Conservation (phyloP, 2,888 invertebrate species). For the Clivina fossor region DNA sequence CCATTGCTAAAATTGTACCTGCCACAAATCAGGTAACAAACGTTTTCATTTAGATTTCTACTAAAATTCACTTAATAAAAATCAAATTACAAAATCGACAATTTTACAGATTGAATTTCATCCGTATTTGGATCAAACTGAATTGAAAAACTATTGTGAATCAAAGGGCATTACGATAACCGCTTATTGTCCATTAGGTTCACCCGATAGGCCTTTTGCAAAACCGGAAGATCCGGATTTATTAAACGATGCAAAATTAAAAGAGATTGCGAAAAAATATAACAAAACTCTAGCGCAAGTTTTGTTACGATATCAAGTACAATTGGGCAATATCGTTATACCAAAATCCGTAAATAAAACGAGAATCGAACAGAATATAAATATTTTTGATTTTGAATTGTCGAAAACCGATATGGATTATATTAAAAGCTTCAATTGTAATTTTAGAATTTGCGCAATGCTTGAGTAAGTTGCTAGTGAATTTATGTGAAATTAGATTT, state of each 20-base stretch:
- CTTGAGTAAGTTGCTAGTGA: constrained; percentile 57
- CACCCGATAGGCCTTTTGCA: constrained; percentile 82
- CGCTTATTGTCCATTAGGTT: constrained; percentile 84
- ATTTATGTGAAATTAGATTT: too few species aligned
- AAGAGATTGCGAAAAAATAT: constrained; percentile 62
- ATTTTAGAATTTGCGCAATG: constrained; percentile 68
- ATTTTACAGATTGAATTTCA: constrained; percentile 75
- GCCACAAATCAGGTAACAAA: constrained; percentile 61
- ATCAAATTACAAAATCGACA: too few species aligned
- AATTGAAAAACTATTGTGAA: constrained; percentile 69
- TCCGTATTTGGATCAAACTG: constrained; percentile 73
- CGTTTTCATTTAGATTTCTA: too few species aligned
- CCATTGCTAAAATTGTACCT: constrained; percentile 66
- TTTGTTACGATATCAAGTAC: constrained; percentile 64
- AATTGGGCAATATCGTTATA: constrained; percentile 73
- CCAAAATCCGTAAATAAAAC: constrained; percentile 79
- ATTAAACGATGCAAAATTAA: constrained; percentile 71
- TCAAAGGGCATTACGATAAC: constrained; percentile 68
- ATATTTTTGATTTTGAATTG: constrained; percentile 75
- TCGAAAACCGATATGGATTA: constrained; percentile 64
- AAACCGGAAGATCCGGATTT: constrained; percentile 71
- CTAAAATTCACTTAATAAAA: too few species aligned
- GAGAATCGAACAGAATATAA: constrained; percentile 68
- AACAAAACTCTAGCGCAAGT: constrained; percentile 71
- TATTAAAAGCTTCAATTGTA: constrained; percentile 71